Evolutionary conservation across 2,888 invertebrate genomes (phyloP).

Genomic region (Melipona beecheii): DNA sequence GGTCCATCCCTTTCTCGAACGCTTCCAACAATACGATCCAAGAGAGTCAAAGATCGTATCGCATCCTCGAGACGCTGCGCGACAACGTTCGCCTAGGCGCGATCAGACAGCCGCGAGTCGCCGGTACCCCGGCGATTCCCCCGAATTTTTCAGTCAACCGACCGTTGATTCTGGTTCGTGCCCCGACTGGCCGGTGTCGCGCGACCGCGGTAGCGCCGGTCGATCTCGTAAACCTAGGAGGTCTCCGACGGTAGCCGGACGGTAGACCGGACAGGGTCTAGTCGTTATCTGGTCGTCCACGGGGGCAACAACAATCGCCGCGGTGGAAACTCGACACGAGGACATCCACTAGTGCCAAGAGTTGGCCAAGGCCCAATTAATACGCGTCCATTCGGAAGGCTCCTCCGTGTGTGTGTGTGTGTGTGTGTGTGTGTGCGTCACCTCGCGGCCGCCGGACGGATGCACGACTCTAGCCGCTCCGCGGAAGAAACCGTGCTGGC

Average conservation of each 20-base stretch:
- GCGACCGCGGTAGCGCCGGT: conserved; percentile 5
- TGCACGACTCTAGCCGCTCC: conserved; percentile 39
- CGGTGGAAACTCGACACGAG: conserved; percentile 83
- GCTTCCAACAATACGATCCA: conserved; percentile 22
- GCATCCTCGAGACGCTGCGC: conserved; percentile 18
- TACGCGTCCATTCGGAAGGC: conserved; percentile 80
- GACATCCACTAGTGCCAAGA: conserved; percentile 82
- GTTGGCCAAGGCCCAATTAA: conserved; percentile 81
- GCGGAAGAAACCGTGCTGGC: conserved; percentile 40
- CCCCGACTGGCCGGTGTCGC: conserved; percentile 46
- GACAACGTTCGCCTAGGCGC: conserved; percentile 40
- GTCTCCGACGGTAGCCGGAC: conserved; percentile 46
- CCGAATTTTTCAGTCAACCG: conserved; percentile 38
- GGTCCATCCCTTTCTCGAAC: conserved; percentile 12
- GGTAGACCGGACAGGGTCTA: conserved; percentile 46
- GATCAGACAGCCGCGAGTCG: background rate
- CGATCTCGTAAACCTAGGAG: conserved; percentile 69
- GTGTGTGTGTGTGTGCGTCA: conserved; percentile 51
- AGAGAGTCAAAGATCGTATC: conserved; percentile 54
- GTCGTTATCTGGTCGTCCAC: conserved; percentile 67
- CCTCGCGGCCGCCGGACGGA: conserved; percentile 12
- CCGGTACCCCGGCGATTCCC: too few species aligned
- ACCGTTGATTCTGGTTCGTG: conserved; percentile 44
- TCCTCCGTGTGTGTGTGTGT: conserved; percentile 61
- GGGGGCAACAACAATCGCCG: conserved; percentile 74